phyloP scores from a whole-genome alignment of 2,797 vertebrate genomes.

The Sebastes cheni region DNA sequence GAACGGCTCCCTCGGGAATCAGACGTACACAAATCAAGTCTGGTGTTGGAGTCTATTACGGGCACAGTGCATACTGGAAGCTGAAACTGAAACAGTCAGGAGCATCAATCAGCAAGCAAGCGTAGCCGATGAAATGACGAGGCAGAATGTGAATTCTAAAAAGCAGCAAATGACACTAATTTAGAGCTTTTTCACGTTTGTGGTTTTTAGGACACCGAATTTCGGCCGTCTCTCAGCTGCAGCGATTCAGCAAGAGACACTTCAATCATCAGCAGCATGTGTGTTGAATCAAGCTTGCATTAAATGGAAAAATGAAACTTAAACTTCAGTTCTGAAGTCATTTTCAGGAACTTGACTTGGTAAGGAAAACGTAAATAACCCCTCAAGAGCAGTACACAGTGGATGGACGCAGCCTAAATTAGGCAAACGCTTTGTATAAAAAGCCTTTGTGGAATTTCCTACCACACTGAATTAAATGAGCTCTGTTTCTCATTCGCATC shows the following conservation, averaged over 20 bases:
- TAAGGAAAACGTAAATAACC: conserved; percentile 61
- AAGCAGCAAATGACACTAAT: conserved; percentile 63
- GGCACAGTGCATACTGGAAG: conserved; percentile 51
- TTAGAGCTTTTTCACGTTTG: conserved; percentile 59
- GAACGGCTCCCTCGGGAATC: conserved; percentile 66
- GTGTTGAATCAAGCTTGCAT: conserved; percentile 59
- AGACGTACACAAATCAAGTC: conserved; percentile 70
- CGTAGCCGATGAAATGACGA: conserved; percentile 61
- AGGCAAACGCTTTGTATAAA: conserved; percentile 41
- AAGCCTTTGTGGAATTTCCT: conserved; percentile 27
- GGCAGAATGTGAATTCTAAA: conserved; percentile 53
- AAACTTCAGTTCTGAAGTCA: conserved; percentile 35
- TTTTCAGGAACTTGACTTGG: conserved; percentile 61
- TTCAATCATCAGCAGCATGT: conserved; percentile 64
- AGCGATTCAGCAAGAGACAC: conserved; percentile 37
- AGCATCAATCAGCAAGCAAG: conserved; percentile 66
- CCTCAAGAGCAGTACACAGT: conserved; percentile 11
- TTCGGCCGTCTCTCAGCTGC: conserved; percentile 26
- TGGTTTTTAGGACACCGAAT: conserved; percentile 52
- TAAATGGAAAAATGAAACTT: conserved; percentile 57
- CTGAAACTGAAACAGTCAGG: conserved; percentile 52
- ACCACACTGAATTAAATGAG: conserved; percentile 29
- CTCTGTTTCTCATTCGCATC: conserved; percentile 59
- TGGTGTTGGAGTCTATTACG: conserved; percentile 69
- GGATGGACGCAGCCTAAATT: conserved; percentile 35